Conservation (phyloP, 1,140 invertebrate genomes). For the Pseudomyrmex dendroicus region DNA sequence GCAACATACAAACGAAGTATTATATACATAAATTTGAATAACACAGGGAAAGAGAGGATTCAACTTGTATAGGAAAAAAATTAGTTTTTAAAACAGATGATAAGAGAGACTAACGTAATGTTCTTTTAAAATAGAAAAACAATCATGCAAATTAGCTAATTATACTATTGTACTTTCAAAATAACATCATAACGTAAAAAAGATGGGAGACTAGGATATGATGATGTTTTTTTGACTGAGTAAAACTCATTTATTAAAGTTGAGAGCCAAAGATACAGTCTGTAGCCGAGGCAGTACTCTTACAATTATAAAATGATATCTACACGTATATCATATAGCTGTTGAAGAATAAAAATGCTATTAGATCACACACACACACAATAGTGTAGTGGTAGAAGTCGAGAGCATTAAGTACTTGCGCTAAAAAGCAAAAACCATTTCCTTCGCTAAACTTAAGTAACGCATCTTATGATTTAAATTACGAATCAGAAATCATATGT, state of each 20-base stretch:
- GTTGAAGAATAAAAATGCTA: constrained; percentile 79
- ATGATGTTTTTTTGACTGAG: constrained; percentile 42
- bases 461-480: neutral
- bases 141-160: neutral
- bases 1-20: neutral
- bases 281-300: constrained; percentile 82
- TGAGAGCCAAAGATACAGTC: constrained; percentile 79
- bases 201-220: neutral
- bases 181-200: neutral
- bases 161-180: neutral
- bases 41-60: neutral
- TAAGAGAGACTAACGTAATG: too few species aligned
- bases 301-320: constrained; percentile 78
- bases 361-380: too few species aligned
- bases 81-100: neutral
- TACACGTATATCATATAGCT: constrained; percentile 70
- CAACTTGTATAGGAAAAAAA: too few species aligned
- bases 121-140: neutral
- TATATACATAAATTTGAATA: neutral
- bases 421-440: constrained; percentile 60
- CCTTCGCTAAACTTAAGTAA: constrained; percentile 63
- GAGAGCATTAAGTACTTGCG: constrained; percentile 77
- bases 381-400: constrained; percentile 76
- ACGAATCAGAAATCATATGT: constrained; percentile 18
- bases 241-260: constrained; percentile 82